Conservation (phyloP, 2,113 vertebrate species). For the Pseudopodoces humilis region DNA sequence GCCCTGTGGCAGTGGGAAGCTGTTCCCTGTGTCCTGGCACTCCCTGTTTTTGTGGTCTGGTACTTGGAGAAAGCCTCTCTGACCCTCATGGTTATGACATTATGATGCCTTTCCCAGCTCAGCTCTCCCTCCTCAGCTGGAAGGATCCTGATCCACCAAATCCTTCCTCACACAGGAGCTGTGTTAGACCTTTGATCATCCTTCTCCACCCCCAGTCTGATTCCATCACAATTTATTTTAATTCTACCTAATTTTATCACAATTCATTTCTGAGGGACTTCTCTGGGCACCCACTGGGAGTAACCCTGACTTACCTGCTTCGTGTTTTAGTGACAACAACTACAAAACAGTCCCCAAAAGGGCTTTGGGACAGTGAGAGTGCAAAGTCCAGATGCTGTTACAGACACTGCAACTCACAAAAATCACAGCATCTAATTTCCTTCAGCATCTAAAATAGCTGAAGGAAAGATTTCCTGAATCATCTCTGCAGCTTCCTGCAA, state of each 20-base stretch:
- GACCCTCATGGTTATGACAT: neutral
- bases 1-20: neutral
- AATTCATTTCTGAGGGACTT: neutral
- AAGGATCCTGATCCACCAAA: neutral
- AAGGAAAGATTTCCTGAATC: neutral
- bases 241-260: neutral
- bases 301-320: neutral
- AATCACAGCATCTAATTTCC: neutral
- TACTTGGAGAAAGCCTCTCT: neutral
- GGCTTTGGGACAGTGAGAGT: neutral
- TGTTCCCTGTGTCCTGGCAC: neutral
- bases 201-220: neutral
- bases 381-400: neutral
- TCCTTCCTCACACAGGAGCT: neutral
- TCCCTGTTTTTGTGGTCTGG: neutral
- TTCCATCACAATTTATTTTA: neutral
- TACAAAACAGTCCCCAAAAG: accelerated
- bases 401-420: neutral
- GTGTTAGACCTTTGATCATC: neutral
- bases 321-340: neutral
- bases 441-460: neutral
- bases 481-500: neutral
- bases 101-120: neutral
- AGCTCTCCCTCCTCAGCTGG: neutral
- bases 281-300: neutral